A percentile compares a stretch with the other conserved stretches of the same genome.
phyloP scores from a whole-genome alignment of 2,113 vertebrate genomes.

The Alligator sinensis region DNA sequence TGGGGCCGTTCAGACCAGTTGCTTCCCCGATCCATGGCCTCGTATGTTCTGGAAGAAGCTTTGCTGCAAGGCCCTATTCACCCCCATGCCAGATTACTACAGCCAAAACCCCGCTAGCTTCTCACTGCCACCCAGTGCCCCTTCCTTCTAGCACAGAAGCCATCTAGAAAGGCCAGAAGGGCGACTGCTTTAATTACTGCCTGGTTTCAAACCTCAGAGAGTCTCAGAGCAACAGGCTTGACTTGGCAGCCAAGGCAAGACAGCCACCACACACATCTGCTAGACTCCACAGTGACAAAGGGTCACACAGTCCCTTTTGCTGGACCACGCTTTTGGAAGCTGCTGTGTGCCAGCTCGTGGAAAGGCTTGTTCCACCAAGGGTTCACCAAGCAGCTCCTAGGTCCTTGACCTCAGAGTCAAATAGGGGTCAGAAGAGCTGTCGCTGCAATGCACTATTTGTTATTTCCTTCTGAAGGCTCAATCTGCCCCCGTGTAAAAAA shows the following conservation, averaged over 20 bases:
- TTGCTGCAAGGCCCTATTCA: background rate
- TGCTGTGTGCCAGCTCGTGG: too few relatives aligned
- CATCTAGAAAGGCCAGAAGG: too few relatives aligned
- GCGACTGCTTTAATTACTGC: rapidly evolving
- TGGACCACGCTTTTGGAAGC: background rate
- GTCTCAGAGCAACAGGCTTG: background rate
- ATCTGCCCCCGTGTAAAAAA: background rate
- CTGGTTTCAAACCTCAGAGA: rapidly evolving
- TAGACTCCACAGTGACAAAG: rapidly evolving
- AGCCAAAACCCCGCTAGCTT: background rate
- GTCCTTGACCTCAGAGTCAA: too few relatives aligned
- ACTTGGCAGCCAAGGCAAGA: rapidly evolving
- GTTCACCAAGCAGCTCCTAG: too few relatives aligned
- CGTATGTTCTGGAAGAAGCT: background rate
- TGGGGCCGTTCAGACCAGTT: rapidly evolving
- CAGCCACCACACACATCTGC: background rate
- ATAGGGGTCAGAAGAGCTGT: too few relatives aligned
- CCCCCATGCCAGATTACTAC: rapidly evolving
- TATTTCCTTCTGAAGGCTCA: too few relatives aligned
- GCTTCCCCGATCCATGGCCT: rapidly evolving
- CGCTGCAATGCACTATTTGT: too few relatives aligned
- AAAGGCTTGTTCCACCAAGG: too few relatives aligned
- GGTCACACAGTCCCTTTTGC: rapidly evolving
- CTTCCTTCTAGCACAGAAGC: background rate
- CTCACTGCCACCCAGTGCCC: background rate